Percentiles rank a stretch among this genome's conserved stretches.
These are phyloP conservation scores for Mixornis gularis DNA, from an alignment of 2,113 vertebrate species.

Conservation along the genomic window DNA sequence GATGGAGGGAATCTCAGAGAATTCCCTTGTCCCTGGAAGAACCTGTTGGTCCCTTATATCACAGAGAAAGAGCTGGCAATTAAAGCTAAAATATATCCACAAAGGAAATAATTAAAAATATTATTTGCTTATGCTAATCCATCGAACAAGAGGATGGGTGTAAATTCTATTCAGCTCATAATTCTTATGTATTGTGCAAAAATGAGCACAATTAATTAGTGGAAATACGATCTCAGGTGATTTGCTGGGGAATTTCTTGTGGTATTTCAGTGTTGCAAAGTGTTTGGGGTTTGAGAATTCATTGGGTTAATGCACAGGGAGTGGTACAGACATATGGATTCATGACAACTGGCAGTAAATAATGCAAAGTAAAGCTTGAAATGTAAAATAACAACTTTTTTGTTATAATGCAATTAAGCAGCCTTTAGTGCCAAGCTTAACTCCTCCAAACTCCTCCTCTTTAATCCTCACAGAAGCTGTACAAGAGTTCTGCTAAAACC, in stretches of 20 bases:
- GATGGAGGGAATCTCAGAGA: background rate
- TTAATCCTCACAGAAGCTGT: background rate
- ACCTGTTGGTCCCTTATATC: background rate
- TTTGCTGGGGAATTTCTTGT: background rate
- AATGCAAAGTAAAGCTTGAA: background rate
- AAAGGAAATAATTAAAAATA: slow-evolving; percentile 19
- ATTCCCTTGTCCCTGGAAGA: background rate
- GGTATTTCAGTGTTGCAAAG: background rate
- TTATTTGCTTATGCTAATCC: background rate
- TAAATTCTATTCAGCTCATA: background rate
- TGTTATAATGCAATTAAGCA: background rate
- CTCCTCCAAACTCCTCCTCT: background rate
- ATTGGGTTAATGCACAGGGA: background rate
- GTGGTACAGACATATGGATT: background rate
- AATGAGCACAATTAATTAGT: background rate
- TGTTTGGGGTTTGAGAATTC: background rate
- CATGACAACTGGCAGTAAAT: background rate
- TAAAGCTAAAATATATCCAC: background rate
- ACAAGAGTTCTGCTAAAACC: background rate
- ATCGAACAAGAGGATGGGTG: background rate
- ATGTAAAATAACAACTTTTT: background rate
- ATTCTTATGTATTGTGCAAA: background rate
- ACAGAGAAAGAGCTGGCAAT: background rate
- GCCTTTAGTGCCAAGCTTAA: background rate
- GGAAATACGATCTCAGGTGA: background rate